Evolutionary conservation across 2,797 vertebrate genomes (phyloP).

Genomic region (Cynopterus sphinx): DNA sequence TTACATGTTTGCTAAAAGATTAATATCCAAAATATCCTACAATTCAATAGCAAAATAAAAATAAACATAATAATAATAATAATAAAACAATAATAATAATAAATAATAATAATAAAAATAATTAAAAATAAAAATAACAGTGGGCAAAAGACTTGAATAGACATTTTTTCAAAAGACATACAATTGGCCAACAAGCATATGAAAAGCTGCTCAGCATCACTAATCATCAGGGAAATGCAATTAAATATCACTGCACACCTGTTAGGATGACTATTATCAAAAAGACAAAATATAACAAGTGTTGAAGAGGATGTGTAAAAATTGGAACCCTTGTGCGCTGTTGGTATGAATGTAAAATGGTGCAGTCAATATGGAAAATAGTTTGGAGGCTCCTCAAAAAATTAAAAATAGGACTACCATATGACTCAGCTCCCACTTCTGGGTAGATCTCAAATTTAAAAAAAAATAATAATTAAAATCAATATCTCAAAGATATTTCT

Average conservation of each 20-base stretch:
- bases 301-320: not conserved
- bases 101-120: not conserved
- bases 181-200: not conserved
- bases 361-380: not conserved
- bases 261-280: not conserved
- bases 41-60: not conserved
- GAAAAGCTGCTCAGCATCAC: not conserved
- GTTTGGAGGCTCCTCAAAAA: not conserved
- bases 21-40: not conserved
- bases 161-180: not conserved
- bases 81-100: no score
- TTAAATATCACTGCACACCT: not conserved
- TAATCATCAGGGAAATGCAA: not conserved
- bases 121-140: no score
- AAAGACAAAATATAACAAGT: not conserved
- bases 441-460: not conserved
- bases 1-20: not conserved
- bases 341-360: not conserved
- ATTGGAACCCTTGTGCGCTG: not conserved
- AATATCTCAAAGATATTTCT: not conserved
- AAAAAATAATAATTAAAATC: not conserved
- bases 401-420: not conserved
- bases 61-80: not conserved
- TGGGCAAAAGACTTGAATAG: not conserved
- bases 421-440: not conserved